Evolutionary conservation across 53 echinoderm and acorn worm genomes (phyloP).

Genomic region (Arbacia lixula): DNA sequence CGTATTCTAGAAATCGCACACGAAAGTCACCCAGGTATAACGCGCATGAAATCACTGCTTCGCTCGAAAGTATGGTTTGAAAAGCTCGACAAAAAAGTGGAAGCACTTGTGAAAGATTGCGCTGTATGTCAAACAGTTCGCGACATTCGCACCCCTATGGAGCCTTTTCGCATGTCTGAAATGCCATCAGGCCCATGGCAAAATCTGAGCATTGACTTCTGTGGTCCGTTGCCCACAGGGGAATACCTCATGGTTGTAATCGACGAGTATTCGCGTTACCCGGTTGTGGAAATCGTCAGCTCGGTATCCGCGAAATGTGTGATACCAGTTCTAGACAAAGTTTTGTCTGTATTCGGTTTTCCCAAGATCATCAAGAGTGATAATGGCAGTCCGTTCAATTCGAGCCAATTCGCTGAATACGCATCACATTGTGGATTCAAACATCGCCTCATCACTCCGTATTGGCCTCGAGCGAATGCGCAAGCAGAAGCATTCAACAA

Average conservation of each 20-base stretch:
- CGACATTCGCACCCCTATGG: constrained; percentile 9
- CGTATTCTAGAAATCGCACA: constrained; percentile 42
- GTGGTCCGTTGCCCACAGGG: constrained; percentile 46
- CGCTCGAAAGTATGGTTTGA: constrained; percentile 51
- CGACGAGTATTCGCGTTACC: constrained; percentile 56
- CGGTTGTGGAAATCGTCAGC: constrained; percentile 49
- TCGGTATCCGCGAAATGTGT: constrained; percentile 35
- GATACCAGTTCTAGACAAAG: constrained; percentile 45
- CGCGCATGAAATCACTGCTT: constrained; percentile 41
- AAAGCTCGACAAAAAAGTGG: constrained; percentile 16
- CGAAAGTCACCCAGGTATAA: constrained; percentile 42
- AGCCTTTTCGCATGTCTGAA: constrained; percentile 35
- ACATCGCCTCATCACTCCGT: constrained; percentile 45
- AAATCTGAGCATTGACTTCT: constrained; percentile 52
- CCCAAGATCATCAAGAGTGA: constrained; percentile 53
- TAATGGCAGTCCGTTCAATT: constrained; percentile 53
- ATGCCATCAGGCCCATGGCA: constrained; percentile 48
- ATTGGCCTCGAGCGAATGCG: constrained; percentile 46
- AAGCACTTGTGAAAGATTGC: constrained; percentile 40
- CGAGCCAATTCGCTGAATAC: constrained; percentile 31
- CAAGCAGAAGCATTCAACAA: constrained; percentile 56
- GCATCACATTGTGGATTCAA: constrained; percentile 40
- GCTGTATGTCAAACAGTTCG: constrained; percentile 30
- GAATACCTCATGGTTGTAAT: constrained; percentile 53
- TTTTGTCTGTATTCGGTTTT: constrained; percentile 49